phyloP scores from a whole-genome alignment of 2,797 vertebrate genomes.

The Protonibea diacanthus region DNA sequence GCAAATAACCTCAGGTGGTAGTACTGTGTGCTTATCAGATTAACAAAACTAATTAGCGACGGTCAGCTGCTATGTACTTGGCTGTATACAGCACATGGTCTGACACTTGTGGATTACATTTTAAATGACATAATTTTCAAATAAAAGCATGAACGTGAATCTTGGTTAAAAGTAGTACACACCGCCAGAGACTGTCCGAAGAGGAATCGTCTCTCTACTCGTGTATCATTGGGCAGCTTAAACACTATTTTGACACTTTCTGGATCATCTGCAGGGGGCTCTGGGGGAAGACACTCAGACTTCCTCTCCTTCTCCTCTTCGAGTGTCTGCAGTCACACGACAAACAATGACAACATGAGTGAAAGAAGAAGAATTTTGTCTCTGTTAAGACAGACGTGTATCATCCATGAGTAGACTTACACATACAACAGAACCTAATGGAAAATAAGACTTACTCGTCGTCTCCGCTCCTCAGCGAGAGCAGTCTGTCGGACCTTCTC shows the following conservation, averaged over 20 bases:
- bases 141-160: neutral
- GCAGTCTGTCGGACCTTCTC: constrained; percentile 92
- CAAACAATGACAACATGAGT: neutral
- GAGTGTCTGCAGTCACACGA: constrained; percentile 87
- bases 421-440: neutral
- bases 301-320: constrained; percentile 98
- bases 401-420: neutral
- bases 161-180: constrained; percentile 65
- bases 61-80: neutral
- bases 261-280: constrained; percentile 93
- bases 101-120: neutral
- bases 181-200: constrained; percentile 96
- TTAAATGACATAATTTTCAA: too few species aligned
- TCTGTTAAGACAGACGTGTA: neutral
- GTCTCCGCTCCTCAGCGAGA: constrained; percentile 93
- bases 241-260: constrained; percentile 98
- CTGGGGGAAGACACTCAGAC: constrained; percentile 95
- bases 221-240: constrained; percentile 97
- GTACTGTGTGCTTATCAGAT: neutral
- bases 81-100: neutral
- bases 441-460: constrained; percentile 84
- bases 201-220: constrained; percentile 97
- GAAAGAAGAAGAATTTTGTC: neutral
- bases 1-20: neutral
- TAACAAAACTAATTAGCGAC: too few species aligned